Percentiles rank a stretch among this genome's conserved stretches.
These are phyloP conservation scores for Balanococcus diminutus DNA, from an alignment of 2,888 invertebrate species.

Conservation along the genomic window DNA sequence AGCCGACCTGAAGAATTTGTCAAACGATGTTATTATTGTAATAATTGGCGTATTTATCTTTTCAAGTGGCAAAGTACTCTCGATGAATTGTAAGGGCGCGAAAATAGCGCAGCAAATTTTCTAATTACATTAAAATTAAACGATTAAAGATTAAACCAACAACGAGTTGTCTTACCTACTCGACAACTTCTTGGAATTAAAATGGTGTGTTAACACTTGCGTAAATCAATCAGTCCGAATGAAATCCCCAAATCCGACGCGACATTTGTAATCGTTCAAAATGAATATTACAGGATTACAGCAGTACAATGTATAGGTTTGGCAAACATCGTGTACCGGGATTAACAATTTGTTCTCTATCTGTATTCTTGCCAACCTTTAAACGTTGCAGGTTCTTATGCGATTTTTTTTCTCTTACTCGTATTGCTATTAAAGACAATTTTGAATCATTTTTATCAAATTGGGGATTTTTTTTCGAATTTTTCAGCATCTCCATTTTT, in stretches of 20 bases:
- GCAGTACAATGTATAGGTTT: background rate
- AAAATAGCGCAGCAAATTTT: background rate
- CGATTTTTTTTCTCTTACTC: background rate
- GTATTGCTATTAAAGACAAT: too few species aligned
- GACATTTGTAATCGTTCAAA: slow-evolving; percentile 27
- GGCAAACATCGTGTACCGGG: background rate
- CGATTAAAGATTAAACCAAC: background rate
- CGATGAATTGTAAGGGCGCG: background rate
- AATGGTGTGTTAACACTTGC: background rate
- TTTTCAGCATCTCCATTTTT: too few species aligned
- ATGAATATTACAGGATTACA: background rate
- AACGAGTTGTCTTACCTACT: background rate
- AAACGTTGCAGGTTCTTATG: background rate
- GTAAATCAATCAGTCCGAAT: background rate
- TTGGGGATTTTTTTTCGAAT: too few species aligned
- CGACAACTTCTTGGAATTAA: background rate
- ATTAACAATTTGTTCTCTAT: background rate
- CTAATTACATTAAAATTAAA: background rate
- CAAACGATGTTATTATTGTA: background rate
- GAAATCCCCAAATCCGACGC: background rate
- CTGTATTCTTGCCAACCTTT: slow-evolving; percentile 9
- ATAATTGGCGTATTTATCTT: background rate
- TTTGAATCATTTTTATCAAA: background rate
- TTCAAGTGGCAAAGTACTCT: background rate
- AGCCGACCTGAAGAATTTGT: background rate